Conservation (phyloP, 1,140 invertebrate species). For the Eueides isabella region DNA sequence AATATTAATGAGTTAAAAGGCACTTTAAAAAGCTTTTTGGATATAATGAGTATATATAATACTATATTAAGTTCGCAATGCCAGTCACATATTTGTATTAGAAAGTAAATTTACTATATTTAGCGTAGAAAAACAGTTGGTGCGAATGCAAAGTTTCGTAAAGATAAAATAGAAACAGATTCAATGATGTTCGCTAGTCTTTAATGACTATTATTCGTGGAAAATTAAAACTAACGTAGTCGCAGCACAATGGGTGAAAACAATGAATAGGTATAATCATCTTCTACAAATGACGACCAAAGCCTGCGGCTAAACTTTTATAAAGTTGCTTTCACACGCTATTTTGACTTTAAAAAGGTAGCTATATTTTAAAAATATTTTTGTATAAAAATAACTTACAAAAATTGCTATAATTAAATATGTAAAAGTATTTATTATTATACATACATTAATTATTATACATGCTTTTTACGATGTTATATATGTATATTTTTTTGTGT, state of each 20-base stretch:
- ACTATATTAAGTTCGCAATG: too few species aligned
- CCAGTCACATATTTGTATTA: too few species aligned
- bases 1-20: too few species aligned
- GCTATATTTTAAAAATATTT: background rate
- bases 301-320: slow-evolving; percentile 14
- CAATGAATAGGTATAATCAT: slow-evolving; percentile 34
- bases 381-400: background rate
- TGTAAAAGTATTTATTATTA: too few species aligned
- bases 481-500: too few species aligned
- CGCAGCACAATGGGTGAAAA: slow-evolving; percentile 27
- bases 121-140: background rate
- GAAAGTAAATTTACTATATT: background rate
- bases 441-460: too few species aligned
- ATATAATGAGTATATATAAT: too few species aligned
- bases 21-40: too few species aligned
- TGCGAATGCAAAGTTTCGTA: background rate
- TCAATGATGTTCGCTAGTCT: slow-evolving; percentile 22
- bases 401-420: too few species aligned
- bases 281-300: slow-evolving; percentile 32
- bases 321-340: slow-evolving; percentile 18
- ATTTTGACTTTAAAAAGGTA: background rate
- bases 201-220: slow-evolving; percentile 27
- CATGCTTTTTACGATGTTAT: too few species aligned
- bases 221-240: slow-evolving; percentile 38
- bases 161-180: slow-evolving; percentile 15